These are phyloP conservation scores for Junonia oenone DNA, from an alignment of 2,888 invertebrate species.

Conservation along the genomic window DNA sequence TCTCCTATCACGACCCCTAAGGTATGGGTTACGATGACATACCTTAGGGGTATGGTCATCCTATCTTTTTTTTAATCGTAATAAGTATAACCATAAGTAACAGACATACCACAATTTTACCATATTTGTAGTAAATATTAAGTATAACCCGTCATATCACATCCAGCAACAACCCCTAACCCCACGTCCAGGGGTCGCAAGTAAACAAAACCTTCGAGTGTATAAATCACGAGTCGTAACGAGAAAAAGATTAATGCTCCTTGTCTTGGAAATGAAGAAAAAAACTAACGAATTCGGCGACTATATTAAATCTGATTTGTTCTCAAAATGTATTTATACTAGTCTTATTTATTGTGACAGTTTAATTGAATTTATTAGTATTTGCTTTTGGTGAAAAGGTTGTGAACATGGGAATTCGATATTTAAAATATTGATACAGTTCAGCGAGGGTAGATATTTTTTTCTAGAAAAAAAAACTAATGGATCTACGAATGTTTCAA, in stretches of 20 bases:
- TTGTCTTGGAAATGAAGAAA: constrained; percentile 12
- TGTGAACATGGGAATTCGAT: not conserved
- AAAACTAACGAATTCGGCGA: not conserved
- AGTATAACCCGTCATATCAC: not conserved
- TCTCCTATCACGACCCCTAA: no score
- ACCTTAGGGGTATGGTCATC: no score
- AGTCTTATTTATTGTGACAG: not conserved
- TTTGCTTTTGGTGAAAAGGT: not conserved
- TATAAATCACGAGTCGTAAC: constrained; percentile 26
- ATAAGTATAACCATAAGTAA: no score
- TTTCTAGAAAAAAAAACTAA: no score
- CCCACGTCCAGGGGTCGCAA: constrained; percentile 16
- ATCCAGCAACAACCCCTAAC: constrained; percentile 9
- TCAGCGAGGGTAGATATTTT: no score
- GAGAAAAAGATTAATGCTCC: constrained; percentile 24
- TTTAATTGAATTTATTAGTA: not conserved
- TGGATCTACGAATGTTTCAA: no score
- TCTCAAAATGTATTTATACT: not conserved
- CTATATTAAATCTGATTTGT: not conserved
- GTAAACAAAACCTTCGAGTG: constrained; percentile 25
- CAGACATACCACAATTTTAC: no score
- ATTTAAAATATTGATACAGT: no score
- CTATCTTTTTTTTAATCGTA: no score
- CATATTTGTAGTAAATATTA: no score
- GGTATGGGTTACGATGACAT: no score